These are phyloP conservation scores for Drosophila robusta DNA, from an alignment of 2,888 invertebrate species.

Conservation along the genomic window DNA sequence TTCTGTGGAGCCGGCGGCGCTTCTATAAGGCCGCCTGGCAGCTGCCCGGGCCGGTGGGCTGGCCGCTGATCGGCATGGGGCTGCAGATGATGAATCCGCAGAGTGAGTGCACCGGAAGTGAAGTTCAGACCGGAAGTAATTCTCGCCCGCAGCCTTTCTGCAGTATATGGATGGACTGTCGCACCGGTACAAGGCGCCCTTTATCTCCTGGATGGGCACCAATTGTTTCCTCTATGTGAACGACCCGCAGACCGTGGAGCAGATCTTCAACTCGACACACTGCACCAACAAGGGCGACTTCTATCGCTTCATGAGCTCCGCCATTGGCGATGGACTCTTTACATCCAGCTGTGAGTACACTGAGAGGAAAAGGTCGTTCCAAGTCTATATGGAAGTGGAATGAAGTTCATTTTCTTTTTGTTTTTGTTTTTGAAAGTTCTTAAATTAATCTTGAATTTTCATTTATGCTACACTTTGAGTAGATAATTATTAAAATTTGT, in stretches of 20 bases:
- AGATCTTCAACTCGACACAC: conserved; percentile 81
- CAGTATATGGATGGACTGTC: conserved; percentile 70
- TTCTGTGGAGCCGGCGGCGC: conserved; percentile 80
- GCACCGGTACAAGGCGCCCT: conserved; percentile 71
- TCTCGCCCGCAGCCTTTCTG: conserved; percentile 64
- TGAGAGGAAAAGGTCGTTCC: too few species aligned
- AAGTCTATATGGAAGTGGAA: too few species aligned
- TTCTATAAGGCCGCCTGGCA: conserved; percentile 79
- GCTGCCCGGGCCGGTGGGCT: conserved; percentile 80
- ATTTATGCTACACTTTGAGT: too few species aligned
- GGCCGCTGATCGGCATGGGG: conserved; percentile 82
- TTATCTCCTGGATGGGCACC: conserved; percentile 83
- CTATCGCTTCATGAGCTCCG: conserved; percentile 80
- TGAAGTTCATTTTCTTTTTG: too few species aligned
- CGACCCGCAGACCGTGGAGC: conserved; percentile 82
- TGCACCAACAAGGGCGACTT: conserved; percentile 84
- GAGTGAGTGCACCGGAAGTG: conserved; percentile 60
- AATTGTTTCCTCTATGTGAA: conserved; percentile 83
- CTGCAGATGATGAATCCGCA: conserved; percentile 82
- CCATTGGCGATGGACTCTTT: conserved; percentile 83
- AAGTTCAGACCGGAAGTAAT: not conserved
- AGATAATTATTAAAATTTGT: too few species aligned
- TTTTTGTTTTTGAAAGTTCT: too few species aligned
- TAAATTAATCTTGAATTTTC: too few species aligned
- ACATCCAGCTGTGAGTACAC: conserved; percentile 79